A percentile compares a stretch with the other conserved stretches of the same genome.
Conservation (phyloP, 2,888 invertebrate genomes). For the Tenthredo amoena region DNA sequence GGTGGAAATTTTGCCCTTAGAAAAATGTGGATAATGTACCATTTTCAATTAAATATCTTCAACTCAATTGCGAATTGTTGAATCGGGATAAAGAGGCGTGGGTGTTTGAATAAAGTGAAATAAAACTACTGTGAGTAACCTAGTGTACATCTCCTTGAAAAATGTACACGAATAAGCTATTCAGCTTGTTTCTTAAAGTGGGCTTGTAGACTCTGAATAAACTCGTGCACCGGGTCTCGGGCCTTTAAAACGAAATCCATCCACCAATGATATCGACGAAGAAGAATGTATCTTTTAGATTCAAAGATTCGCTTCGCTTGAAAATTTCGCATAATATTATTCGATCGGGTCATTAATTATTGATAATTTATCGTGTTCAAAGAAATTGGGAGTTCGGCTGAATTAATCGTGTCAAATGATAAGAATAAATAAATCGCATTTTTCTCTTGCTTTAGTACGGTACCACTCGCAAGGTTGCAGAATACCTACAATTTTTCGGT, state of each 20-base stretch:
- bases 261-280: background rate
- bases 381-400: background rate
- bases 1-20: background rate
- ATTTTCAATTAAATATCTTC: constrained; percentile 21
- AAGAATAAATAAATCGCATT: background rate
- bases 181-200: constrained; percentile 41
- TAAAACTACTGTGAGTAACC: background rate
- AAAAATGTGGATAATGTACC: background rate
- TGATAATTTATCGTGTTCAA: background rate
- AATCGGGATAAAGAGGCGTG: constrained; percentile 20
- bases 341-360: background rate
- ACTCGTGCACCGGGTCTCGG: background rate
- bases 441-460: background rate
- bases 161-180: constrained; percentile 40
- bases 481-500: background rate
- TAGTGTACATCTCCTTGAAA: constrained; percentile 23
- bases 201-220: constrained; percentile 27
- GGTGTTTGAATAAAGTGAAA: background rate
- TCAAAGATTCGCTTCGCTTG: background rate
- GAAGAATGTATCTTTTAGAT: background rate
- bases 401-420: background rate
- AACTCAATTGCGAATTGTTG: constrained; percentile 20
- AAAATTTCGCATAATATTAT: background rate
- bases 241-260: constrained; percentile 24
- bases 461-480: background rate